phyloP scores from a whole-genome alignment of 2,797 vertebrate species.

The Pitangus sulphuratus region DNA sequence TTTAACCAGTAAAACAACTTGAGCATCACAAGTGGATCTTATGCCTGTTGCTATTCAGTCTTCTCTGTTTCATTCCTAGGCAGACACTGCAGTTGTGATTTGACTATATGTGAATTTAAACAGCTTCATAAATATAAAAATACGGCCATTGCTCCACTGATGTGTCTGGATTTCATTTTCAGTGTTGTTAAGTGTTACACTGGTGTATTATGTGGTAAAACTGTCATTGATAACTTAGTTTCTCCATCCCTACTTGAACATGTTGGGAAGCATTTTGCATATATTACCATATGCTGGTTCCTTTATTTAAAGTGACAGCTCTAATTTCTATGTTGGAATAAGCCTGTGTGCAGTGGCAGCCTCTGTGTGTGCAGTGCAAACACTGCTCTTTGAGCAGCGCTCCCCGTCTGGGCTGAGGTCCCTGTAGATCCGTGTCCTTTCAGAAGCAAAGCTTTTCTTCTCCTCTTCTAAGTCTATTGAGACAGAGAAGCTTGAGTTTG shows the following conservation, averaged over 20 bases:
- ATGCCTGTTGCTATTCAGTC: neutral
- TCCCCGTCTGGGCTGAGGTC: neutral
- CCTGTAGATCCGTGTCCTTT: neutral
- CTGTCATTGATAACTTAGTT: conserved; percentile 16
- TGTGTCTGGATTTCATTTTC: neutral
- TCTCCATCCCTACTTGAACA: neutral
- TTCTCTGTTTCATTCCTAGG: neutral
- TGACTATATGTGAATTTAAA: conserved; percentile 13
- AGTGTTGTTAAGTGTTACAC: neutral
- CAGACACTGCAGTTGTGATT: neutral
- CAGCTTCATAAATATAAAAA: conserved; percentile 14
- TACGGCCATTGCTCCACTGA: neutral
- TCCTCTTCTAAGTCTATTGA: neutral
- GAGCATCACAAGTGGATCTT: neutral
- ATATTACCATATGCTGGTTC: neutral
- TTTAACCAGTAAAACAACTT: neutral
- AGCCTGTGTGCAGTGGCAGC: neutral
- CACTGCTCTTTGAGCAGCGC: neutral
- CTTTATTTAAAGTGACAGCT: conserved; percentile 13
- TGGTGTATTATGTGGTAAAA: conserved; percentile 6
- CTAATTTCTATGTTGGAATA: conserved; percentile 41
- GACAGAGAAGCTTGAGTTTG: neutral
- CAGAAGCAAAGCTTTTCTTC: conserved; percentile 9
- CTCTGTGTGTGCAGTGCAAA: conserved; percentile 3
- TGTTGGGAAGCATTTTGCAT: neutral